phyloP scores from a whole-genome alignment of 2,797 vertebrate genomes.

The Pangasius mekongensis region DNA sequence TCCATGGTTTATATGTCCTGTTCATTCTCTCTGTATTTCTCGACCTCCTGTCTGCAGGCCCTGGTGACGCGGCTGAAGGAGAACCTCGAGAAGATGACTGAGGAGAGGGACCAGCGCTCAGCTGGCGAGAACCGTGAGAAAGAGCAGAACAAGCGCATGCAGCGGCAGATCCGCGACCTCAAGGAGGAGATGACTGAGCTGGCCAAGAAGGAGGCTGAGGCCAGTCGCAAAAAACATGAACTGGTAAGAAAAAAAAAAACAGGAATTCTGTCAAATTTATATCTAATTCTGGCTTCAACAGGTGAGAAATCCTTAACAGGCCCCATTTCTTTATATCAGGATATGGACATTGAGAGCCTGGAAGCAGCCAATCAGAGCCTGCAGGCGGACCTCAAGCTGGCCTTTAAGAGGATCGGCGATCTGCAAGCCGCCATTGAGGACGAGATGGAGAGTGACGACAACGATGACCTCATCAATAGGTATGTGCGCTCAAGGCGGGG shows the following conservation, averaged over 20 bases:
- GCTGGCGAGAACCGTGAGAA: constrained; percentile 91
- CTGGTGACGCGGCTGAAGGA: constrained; percentile 91
- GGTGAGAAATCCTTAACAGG: background rate
- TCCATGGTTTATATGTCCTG: background rate
- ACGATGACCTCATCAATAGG: constrained; percentile 97
- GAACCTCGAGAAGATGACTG: constrained; percentile 94
- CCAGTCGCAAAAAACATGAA: constrained; percentile 96
- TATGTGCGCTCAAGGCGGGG: constrained; percentile 55
- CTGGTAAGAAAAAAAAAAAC: constrained; percentile 77
- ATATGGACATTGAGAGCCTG: constrained; percentile 97
- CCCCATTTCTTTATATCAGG: constrained; percentile 72
- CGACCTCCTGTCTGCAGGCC: constrained; percentile 70
- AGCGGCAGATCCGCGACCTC: constrained; percentile 90
- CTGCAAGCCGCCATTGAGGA: constrained; percentile 97
- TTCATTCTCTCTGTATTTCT: background rate
- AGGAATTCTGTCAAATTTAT: background rate
- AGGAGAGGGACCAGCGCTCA: constrained; percentile 87
- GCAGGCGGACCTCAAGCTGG: constrained; percentile 94
- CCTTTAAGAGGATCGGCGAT: constrained; percentile 98
- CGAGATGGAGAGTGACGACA: constrained; percentile 97
- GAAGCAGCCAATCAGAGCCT: constrained; percentile 98
- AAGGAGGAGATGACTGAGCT: constrained; percentile 96
- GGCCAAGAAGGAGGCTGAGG: constrained; percentile 92
- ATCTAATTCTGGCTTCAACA: background rate
- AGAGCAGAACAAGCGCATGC: constrained; percentile 95